Evolutionary conservation across 2,888 invertebrate genomes (phyloP).

Genomic region (Siphlonurus alternatus): DNA sequence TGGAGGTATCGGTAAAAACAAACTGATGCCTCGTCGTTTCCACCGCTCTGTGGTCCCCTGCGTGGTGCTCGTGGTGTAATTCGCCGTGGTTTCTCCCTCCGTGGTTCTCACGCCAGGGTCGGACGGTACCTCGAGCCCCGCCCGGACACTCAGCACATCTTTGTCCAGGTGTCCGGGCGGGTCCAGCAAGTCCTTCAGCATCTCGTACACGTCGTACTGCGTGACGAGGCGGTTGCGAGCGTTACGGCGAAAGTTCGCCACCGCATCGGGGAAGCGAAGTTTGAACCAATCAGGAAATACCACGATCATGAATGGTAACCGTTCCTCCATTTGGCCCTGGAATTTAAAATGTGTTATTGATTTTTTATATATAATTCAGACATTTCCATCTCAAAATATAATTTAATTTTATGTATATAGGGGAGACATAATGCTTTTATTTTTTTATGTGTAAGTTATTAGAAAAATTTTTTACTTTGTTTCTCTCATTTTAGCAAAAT

Average conservation of each 20-base stretch:
- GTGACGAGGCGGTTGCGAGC: slow-evolving; percentile 49
- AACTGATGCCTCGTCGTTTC: slow-evolving; percentile 43
- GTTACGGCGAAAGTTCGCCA: slow-evolving; percentile 47
- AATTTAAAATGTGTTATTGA: no score
- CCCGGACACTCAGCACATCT: slow-evolving; percentile 4
- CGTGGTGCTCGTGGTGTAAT: not conserved
- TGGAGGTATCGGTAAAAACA: slow-evolving; percentile 54
- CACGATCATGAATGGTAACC: slow-evolving; percentile 63
- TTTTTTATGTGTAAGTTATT: no score
- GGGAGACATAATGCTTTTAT: no score
- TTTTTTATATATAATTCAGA: no score
- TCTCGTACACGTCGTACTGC: slow-evolving; percentile 70
- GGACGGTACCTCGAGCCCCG: no score
- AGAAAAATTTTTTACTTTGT: no score
- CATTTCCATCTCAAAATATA: no score
- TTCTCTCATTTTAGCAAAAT: no score
- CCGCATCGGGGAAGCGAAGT: slow-evolving; percentile 39
- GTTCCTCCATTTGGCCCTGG: slow-evolving; percentile 61
- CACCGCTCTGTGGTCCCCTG: not conserved
- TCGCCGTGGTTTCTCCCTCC: not conserved
- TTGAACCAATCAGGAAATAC: slow-evolving; percentile 56
- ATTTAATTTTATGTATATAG: no score
- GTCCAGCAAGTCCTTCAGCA: slow-evolving; percentile 38
- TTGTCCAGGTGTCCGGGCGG: not conserved
- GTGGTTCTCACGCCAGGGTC: no score